Evolutionary conservation across 2,113 vertebrate species (phyloP), one percentile per base, ranked within the genome.

Genomic region (Apodemus sylvaticus): DNA sequence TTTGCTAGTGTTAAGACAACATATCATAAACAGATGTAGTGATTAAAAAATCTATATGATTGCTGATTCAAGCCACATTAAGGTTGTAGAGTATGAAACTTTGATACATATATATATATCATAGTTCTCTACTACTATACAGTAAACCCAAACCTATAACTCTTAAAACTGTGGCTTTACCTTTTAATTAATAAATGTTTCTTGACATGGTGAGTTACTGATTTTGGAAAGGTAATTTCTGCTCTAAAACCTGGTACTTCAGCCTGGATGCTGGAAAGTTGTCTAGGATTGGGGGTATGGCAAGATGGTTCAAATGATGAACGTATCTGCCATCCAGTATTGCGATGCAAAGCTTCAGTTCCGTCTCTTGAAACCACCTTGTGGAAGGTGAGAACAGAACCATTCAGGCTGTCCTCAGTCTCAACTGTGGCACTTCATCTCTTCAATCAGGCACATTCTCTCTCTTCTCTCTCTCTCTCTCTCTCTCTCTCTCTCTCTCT

Each of bases 231-330:
- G 3, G 48, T 66, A 39, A 74, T 60, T 10, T 83, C n/a, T 83
- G 26, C 64, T 58, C 6, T 60, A 58, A 39, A 73, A 13, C 60
- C 58, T 79, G 17, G 66, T 22, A 86, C 58, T 55, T 42, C 39
- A 83, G 24, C 19, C 73, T 7, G 10, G 0, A 66, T 42, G 31
- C 68, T 22, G 74, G 64, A 74, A 87, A 66, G 58, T 17, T 62
- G n/a, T 2, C 24, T 42, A 17, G 13, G 14, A 14, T 0, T 0
- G 11, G 51, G 68, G 16, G 51, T n/a, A 9, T 19, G 16, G 24
- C 9, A 48, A 66, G 62, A 17, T 48, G 22, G 34, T 29, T 19
- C 24, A 22, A 3, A 3, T 42, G 36, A 55, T n/a, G 26, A 82
- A 39, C 12, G 79, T 12, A 60, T 13, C 20, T 39, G 79, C 55